A percentile compares a stretch with the other conserved stretches of the same genome.
Conservation (phyloP, 2,797 vertebrate species). For the Macropodus opercularis region DNA sequence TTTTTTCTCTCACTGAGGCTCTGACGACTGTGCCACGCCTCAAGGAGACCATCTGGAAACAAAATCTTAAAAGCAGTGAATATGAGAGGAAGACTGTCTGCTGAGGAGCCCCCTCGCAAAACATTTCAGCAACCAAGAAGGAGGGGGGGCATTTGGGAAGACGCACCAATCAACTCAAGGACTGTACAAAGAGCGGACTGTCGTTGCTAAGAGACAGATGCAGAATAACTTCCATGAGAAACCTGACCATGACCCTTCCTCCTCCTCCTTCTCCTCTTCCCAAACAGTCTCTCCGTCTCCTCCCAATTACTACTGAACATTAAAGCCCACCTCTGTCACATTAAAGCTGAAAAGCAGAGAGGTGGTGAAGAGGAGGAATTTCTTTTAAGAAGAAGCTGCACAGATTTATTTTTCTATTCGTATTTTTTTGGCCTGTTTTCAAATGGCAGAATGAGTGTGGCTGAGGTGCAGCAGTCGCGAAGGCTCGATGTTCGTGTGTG, state of each 20-base stretch:
- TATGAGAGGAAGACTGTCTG: constrained; percentile 55
- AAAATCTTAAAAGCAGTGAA: constrained; percentile 60
- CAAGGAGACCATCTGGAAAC: constrained; percentile 53
- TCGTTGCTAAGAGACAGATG: constrained; percentile 80
- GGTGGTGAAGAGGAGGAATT: constrained; percentile 6
- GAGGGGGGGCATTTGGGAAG: not conserved
- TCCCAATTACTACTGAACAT: constrained; percentile 69
- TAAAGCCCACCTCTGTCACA: constrained; percentile 70
- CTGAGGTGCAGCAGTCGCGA: constrained; percentile 16
- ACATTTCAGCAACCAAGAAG: constrained; percentile 41
- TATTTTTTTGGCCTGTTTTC: too few species aligned
- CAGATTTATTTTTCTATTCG: constrained; percentile 35
- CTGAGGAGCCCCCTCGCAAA: constrained; percentile 52
- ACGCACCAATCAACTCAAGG: constrained; percentile 69
- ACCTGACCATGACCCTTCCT: constrained; percentile 77
- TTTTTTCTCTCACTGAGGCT: constrained; percentile 9
- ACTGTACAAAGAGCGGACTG: constrained; percentile 71
- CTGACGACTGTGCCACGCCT: constrained; percentile 43
- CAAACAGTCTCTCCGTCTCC: constrained; percentile 60
- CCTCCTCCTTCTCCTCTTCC: constrained; percentile 55
- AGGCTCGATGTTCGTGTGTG: constrained; percentile 16
- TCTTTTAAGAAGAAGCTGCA: constrained; percentile 27
- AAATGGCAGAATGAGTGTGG: constrained; percentile 3
- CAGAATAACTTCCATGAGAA: constrained; percentile 76
- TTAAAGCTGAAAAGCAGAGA: constrained; percentile 57